These are phyloP conservation scores for Betta splendens DNA, from an alignment of 2,797 vertebrate genomes.

Conservation along the genomic window DNA sequence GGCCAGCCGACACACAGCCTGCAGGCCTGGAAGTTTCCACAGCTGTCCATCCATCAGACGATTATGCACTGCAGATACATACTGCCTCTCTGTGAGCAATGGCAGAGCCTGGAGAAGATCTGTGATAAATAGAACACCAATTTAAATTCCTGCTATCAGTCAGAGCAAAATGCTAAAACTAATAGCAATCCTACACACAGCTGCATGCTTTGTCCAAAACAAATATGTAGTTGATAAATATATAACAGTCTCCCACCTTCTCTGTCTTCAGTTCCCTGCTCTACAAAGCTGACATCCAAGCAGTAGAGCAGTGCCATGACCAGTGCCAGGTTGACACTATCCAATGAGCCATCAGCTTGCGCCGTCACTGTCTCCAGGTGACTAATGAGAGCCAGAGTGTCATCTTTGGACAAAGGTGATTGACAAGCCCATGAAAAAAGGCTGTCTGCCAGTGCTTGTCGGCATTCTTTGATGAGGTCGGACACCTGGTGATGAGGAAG, in stretches of 20 bases:
- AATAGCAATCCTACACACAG: neutral
- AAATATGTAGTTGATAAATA: neutral
- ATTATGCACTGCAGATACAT: conserved; percentile 90
- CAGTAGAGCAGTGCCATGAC: conserved; percentile 97
- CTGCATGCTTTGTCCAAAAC: neutral
- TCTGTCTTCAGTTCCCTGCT: conserved; percentile 92
- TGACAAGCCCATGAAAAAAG: conserved; percentile 98
- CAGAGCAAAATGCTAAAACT: neutral
- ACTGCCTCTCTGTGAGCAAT: conserved; percentile 91
- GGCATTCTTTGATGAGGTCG: conserved; percentile 94
- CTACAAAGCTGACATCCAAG: conserved; percentile 94
- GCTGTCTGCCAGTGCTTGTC: conserved; percentile 92
- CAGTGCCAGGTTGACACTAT: conserved; percentile 90
- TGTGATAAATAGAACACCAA: conserved; percentile 60
- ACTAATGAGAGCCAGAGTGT: conserved; percentile 92
- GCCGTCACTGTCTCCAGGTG: conserved; percentile 91
- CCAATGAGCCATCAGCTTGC: conserved; percentile 92
- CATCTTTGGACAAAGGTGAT: conserved; percentile 91
- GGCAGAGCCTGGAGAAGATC: conserved; percentile 91
- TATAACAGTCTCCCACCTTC: conserved; percentile 82
- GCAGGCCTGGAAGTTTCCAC: conserved; percentile 94
- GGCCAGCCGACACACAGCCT: conserved; percentile 91
- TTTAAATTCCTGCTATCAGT: neutral
- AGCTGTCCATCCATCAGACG: conserved; percentile 89
- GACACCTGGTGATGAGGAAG: conserved; percentile 82